Conservation (phyloP, 2,113 vertebrate species). For the Petrocephalus microphthalmus region DNA sequence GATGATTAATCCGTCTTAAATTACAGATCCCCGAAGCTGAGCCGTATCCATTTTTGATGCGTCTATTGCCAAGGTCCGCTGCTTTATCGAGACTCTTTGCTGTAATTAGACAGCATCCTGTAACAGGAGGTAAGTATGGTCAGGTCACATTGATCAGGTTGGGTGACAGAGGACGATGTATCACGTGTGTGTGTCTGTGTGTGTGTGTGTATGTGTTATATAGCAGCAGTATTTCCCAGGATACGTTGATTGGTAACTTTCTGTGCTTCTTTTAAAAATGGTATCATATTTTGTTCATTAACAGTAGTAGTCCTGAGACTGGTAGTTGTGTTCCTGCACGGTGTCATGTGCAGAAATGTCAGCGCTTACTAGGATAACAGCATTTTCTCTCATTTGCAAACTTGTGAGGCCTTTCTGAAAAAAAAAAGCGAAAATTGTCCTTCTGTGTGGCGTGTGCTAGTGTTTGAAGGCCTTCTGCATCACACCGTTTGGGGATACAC, state of each 20-base stretch:
- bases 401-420: neutral
- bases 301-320: neutral
- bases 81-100: neutral
- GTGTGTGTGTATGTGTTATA: neutral
- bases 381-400: neutral
- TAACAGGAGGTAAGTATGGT: conserved; percentile 14
- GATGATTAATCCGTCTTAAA: neutral
- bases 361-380: neutral
- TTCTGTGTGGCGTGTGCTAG: neutral
- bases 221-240: neutral
- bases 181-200: neutral
- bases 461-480: neutral
- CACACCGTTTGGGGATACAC: neutral
- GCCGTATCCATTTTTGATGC: conserved; percentile 15
- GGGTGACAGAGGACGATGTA: neutral
- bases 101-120: conserved; percentile 19
- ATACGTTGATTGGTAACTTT: neutral
- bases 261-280: neutral
- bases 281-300: neutral
- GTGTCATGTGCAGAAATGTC: neutral
- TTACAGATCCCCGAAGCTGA: conserved; percentile 11
- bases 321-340: neutral
- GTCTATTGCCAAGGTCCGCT: conserved; percentile 17
- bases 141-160: neutral
- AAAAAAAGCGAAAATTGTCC: neutral